phyloP scores from a whole-genome alignment of 1,140 invertebrate genomes.

The Lethrus apterus region DNA sequence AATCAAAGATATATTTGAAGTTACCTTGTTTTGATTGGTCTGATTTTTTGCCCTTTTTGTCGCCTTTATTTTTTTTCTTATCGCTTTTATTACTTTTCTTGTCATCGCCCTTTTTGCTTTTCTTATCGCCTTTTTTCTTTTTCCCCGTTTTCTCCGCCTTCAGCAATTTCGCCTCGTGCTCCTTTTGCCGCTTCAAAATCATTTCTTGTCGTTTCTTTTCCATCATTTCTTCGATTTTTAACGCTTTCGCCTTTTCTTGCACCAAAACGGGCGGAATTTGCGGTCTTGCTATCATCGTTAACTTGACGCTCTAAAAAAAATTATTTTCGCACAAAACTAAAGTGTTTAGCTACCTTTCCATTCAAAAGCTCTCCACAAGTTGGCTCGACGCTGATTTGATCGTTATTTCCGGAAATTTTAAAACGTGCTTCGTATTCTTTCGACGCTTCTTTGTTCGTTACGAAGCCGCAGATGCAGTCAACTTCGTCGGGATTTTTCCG shows the following conservation, averaged over 20 bases:
- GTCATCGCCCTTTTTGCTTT: slow-evolving; percentile 5
- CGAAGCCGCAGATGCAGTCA: slow-evolving; percentile 12
- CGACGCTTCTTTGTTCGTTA: neutral
- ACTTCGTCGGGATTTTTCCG: slow-evolving; percentile 1
- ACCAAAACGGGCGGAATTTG: slow-evolving; percentile 22
- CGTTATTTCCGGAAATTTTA: slow-evolving; percentile 23
- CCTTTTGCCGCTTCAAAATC: slow-evolving; percentile 5
- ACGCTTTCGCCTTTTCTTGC: slow-evolving; percentile 19
- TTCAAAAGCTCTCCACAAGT: slow-evolving; percentile 23
- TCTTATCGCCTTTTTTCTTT: slow-evolving; percentile 10
- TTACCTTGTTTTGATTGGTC: no score
- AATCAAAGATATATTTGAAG: no score
- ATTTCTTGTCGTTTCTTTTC: slow-evolving; percentile 18
- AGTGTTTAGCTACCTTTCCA: slow-evolving; percentile 16
- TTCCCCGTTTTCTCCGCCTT: slow-evolving; percentile 1
- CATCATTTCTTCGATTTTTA: slow-evolving; percentile 24
- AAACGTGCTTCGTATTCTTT: slow-evolving; percentile 21
- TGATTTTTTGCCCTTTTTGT: no score
- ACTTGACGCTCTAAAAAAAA: slow-evolving; percentile 19
- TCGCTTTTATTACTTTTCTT: slow-evolving; percentile 16
- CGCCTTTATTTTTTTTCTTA: slow-evolving; percentile 15
- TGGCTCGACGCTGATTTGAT: slow-evolving; percentile 26
- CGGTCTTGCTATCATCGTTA: slow-evolving; percentile 26
- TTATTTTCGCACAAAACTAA: neutral
- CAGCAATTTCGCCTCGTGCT: neutral